phyloP scores from a whole-genome alignment of 1,140 invertebrate genomes.

The Heliothis virescens region DNA sequence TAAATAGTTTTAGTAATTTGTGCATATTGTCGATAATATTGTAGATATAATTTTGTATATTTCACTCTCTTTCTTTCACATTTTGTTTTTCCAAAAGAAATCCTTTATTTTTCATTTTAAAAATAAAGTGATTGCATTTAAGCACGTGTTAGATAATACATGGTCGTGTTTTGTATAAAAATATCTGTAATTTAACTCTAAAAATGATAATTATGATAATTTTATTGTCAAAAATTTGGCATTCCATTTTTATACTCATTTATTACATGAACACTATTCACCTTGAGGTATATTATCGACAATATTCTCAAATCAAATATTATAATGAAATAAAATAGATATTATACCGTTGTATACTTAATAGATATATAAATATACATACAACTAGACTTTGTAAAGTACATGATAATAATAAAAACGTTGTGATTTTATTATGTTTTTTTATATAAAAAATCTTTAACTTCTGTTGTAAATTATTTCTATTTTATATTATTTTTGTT shows the following conservation, averaged over 20 bases:
- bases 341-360: constrained; percentile 54
- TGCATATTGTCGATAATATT: constrained; percentile 9
- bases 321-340: constrained; percentile 46
- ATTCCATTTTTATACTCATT: no score
- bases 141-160: neutral
- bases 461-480: constrained; percentile 58
- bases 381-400: constrained; percentile 46
- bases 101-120: no score
- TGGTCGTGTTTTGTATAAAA: neutral
- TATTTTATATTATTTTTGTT: constrained; percentile 59
- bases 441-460: constrained; percentile 51
- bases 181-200: neutral
- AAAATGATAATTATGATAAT: neutral
- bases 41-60: neutral
- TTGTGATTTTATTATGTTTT: constrained; percentile 65
- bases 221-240: no score
- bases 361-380: constrained; percentile 49
- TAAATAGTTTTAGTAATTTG: constrained; percentile 39
- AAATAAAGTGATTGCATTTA: constrained; percentile 8
- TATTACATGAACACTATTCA: neutral
- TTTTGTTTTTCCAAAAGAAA: no score
- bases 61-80: no score
- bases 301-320: constrained; percentile 39
- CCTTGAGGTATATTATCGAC: neutral
- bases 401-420: constrained; percentile 46